phyloP scores from a whole-genome alignment of 2,888 invertebrate genomes.

The Ormyrus rosae region DNA sequence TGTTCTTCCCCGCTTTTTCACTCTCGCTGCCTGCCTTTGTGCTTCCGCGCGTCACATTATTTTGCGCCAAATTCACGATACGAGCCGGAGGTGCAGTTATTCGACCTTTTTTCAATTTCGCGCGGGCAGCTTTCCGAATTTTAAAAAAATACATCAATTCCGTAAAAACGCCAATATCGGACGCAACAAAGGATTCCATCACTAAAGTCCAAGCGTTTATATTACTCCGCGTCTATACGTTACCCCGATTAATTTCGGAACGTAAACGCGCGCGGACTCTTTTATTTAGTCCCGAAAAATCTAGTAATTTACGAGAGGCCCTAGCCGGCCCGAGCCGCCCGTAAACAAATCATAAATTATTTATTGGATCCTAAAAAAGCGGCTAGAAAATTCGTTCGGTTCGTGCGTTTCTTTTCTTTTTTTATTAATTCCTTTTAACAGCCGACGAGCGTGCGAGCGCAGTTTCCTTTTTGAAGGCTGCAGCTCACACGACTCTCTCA shows the following conservation, averaged over 20 bases:
- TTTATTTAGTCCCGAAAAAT: constrained; percentile 1
- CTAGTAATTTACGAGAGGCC: constrained; percentile 35
- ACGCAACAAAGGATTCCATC: too few species aligned
- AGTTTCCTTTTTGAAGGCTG: constrained; percentile 48
- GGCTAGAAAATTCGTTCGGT: constrained; percentile 34
- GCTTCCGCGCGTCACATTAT: constrained; percentile 5
- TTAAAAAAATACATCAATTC: too few species aligned
- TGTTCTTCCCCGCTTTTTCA: background rate
- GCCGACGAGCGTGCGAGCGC: constrained; percentile 12
- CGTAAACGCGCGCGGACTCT: background rate
- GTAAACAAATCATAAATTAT: constrained; percentile 58
- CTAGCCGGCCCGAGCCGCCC: constrained; percentile 1
- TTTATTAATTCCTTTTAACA: constrained; percentile 46
- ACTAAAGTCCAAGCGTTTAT: background rate
- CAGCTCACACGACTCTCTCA: constrained; percentile 15
- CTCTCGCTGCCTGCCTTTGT: background rate
- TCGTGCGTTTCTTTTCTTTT: too few species aligned
- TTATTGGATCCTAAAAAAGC: constrained; percentile 51
- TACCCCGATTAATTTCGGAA: background rate
- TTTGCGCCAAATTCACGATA: constrained; percentile 6
- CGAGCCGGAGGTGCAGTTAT: constrained; percentile 23
- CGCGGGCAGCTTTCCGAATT: too few species aligned
- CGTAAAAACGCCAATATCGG: too few species aligned
- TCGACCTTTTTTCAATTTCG: constrained; percentile 13
- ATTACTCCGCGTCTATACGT: background rate